Evolutionary conservation across 92 coral and sea anemone genomes (phyloP).

Genomic region (Palythoa heliodiscus): DNA sequence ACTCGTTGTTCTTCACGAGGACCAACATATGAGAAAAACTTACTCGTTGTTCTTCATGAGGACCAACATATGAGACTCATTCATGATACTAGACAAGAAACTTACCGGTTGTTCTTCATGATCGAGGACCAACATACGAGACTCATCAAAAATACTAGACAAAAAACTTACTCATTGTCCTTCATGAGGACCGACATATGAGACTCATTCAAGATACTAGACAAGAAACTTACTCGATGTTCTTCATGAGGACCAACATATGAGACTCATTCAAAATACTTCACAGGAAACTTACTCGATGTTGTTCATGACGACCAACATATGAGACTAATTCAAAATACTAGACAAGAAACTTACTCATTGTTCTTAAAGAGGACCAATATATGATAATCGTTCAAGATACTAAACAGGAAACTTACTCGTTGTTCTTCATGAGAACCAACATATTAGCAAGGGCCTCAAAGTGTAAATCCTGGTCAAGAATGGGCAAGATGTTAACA

Average conservation of each 20-base stretch:
- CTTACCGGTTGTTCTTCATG: constrained; percentile 90
- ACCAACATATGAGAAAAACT: not conserved
- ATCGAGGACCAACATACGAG: too few relatives aligned
- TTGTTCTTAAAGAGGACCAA: not conserved
- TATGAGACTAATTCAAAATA: too few relatives aligned
- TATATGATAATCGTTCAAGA: too few relatives aligned
- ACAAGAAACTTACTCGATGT: not conserved
- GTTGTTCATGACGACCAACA: constrained; percentile 91
- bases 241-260: not conserved
- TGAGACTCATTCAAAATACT: too few relatives aligned
- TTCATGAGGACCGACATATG: not conserved
- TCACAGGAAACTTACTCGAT: constrained; percentile 73
- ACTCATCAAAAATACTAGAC: too few relatives aligned
- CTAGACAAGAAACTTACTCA: too few relatives aligned
- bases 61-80: too few relatives aligned
- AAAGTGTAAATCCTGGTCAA: constrained; percentile 78
- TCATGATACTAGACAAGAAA: too few relatives aligned
- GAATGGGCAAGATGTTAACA: constrained; percentile 82
- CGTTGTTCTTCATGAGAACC: constrained; percentile 38
- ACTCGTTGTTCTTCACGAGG: not conserved
- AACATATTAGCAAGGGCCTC: constrained; percentile 94
- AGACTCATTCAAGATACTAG: not conserved
- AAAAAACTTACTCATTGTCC: too few relatives aligned
- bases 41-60: not conserved
- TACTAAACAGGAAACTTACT: not conserved